A percentile compares a stretch with the other conserved stretches of the same genome.
These are phyloP conservation scores for Piprites chloris DNA, from an alignment of 2,113 vertebrate species.

Conservation along the genomic window DNA sequence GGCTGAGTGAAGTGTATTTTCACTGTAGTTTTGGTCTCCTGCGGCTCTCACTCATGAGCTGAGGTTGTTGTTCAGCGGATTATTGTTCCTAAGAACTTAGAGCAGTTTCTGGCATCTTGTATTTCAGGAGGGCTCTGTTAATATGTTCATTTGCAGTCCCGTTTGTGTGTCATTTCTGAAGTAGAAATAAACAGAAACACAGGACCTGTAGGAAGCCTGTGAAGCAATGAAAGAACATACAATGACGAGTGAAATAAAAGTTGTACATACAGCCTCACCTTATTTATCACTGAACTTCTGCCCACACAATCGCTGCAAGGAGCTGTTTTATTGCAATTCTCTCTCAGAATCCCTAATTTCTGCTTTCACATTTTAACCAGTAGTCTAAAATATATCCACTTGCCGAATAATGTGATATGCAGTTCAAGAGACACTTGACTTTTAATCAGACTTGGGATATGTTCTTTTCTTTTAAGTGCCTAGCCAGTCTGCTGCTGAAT, in stretches of 20 bases:
- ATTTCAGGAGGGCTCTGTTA: not conserved
- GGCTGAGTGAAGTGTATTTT: not conserved
- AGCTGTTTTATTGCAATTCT: not conserved
- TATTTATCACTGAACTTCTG: not conserved
- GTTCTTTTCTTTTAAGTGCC: not conserved
- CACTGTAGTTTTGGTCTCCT: not conserved
- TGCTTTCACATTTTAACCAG: not conserved
- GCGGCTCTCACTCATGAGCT: not conserved
- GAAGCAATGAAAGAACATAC: not conserved
- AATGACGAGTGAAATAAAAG: not conserved
- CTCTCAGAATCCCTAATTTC: not conserved
- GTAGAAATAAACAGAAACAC: not conserved
- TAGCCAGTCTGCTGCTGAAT: not conserved
- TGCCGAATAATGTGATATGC: not conserved
- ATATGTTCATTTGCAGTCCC: not conserved
- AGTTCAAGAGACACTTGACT: conserved; percentile 29
- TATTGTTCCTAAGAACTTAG: not conserved
- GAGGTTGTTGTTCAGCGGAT: not conserved
- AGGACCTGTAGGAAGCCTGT: not conserved
- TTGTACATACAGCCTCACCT: not conserved
- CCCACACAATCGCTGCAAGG: not conserved
- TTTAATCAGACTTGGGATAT: not conserved
- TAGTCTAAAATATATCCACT: not conserved
- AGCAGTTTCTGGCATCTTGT: not conserved
- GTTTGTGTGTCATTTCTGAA: not conserved